phyloP scores from a whole-genome alignment of 2,113 vertebrate species.

The Regulus satrapa region DNA sequence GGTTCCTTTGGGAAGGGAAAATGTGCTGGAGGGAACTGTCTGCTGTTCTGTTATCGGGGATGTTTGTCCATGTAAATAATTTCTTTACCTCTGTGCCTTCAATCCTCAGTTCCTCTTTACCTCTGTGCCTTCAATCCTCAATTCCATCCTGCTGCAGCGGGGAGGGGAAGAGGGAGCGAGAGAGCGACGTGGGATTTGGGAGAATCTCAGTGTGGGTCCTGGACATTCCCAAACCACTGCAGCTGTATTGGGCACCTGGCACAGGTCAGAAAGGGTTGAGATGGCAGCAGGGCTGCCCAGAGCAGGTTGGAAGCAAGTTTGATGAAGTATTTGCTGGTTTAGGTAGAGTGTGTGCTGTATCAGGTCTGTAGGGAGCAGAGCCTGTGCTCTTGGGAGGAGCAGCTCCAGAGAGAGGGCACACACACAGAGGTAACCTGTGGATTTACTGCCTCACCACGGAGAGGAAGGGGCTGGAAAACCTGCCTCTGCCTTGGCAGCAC shows the following conservation, averaged over 20 bases:
- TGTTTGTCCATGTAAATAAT: background rate
- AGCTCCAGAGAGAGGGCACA: no score
- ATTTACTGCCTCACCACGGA: background rate
- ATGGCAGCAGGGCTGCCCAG: background rate
- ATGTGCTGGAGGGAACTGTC: background rate
- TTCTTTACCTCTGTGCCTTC: background rate
- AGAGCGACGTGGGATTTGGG: rapidly evolving
- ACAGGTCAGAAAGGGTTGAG: no score
- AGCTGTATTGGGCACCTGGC: rapidly evolving
- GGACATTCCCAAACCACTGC: background rate
- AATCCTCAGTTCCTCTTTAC: background rate
- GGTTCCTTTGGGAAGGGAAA: background rate
- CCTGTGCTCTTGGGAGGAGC: no score
- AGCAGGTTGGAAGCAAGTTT: background rate
- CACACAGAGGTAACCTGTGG: no score
- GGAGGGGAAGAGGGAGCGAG: background rate
- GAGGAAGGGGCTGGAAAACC: background rate
- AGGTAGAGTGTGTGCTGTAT: no score
- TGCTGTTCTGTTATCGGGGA: background rate
- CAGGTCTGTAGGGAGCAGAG: no score
- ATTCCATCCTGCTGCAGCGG: background rate
- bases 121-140: background rate
- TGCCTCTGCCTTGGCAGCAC: background rate
- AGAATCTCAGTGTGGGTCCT: background rate
- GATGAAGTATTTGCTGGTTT: background rate